A percentile compares a stretch with the other conserved stretches of the same genome.
Conservation (phyloP, 2,888 invertebrate genomes). For the Leucania comma region DNA sequence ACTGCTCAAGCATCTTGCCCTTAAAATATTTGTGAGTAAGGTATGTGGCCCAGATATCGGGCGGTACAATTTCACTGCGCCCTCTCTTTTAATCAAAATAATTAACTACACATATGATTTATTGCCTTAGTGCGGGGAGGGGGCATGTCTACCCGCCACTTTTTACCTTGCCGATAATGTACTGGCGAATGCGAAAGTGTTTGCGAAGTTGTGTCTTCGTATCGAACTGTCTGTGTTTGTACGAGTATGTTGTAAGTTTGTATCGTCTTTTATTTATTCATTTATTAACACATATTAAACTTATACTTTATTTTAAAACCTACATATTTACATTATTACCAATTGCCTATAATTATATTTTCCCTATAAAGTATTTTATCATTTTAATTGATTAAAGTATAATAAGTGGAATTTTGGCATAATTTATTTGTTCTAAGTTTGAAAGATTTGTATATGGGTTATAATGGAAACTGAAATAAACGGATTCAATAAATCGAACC, state of each 20-base stretch:
- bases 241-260: neutral
- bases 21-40: conserved; percentile 60
- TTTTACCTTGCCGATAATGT: conserved; percentile 66
- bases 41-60: conserved; percentile 74
- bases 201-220: conserved; percentile 19
- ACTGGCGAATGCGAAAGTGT: conserved; percentile 41
- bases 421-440: too few relatives aligned
- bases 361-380: too few relatives aligned
- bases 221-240: neutral
- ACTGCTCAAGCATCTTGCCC: conserved; percentile 45
- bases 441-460: too few relatives aligned
- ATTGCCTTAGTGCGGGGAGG: conserved; percentile 73
- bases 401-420: too few relatives aligned
- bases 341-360: too few relatives aligned
- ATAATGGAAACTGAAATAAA: too few relatives aligned
- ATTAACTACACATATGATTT: conserved; percentile 86
- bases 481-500: too few relatives aligned
- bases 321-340: too few relatives aligned
- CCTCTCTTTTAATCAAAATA: conserved; percentile 85
- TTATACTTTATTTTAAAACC: neutral
- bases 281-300: too few relatives aligned
- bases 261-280: neutral
- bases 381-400: too few relatives aligned
- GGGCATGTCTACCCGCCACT: conserved; percentile 67
- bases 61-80: conserved; percentile 71